A percentile compares a stretch with the other conserved stretches of the same genome.
phyloP scores from a whole-genome alignment of 1,140 invertebrate genomes.

The Drosophila kepulauana region DNA sequence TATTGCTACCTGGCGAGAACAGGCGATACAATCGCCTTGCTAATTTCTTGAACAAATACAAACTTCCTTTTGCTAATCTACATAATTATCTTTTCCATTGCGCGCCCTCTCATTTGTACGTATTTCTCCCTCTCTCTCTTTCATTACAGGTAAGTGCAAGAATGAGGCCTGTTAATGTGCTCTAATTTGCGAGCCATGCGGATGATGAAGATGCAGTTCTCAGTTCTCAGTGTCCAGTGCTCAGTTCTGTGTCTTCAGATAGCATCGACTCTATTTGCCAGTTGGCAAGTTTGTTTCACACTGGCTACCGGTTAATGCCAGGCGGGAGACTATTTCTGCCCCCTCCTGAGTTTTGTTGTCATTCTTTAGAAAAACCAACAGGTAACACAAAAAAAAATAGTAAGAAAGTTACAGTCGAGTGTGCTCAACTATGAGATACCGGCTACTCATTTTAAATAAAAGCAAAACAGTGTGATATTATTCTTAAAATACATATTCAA shows the following conservation, averaged over 20 bases:
- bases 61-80: slow-evolving; percentile 72
- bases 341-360: neutral
- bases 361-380: no score
- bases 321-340: slow-evolving; percentile 5
- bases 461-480: no score
- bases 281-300: slow-evolving; percentile 5
- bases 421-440: no score
- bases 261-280: neutral
- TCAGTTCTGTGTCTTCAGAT: slow-evolving; percentile 3
- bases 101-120: neutral
- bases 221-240: slow-evolving; percentile 4
- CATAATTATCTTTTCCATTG: slow-evolving; percentile 59
- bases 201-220: slow-evolving; percentile 28
- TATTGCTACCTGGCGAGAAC: neutral
- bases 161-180: slow-evolving; percentile 64
- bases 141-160: slow-evolving; percentile 69
- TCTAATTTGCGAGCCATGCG: slow-evolving; percentile 76
- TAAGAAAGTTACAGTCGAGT: no score
- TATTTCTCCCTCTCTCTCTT: slow-evolving; percentile 10
- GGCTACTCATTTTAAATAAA: no score
- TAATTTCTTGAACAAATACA: slow-evolving; percentile 74
- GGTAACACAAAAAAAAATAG: no score
- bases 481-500: no score
- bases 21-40: slow-evolving; percentile 52
- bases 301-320: slow-evolving; percentile 58